Conservation (phyloP, 2,113 vertebrate genomes). For the Corythaeola cristata region DNA sequence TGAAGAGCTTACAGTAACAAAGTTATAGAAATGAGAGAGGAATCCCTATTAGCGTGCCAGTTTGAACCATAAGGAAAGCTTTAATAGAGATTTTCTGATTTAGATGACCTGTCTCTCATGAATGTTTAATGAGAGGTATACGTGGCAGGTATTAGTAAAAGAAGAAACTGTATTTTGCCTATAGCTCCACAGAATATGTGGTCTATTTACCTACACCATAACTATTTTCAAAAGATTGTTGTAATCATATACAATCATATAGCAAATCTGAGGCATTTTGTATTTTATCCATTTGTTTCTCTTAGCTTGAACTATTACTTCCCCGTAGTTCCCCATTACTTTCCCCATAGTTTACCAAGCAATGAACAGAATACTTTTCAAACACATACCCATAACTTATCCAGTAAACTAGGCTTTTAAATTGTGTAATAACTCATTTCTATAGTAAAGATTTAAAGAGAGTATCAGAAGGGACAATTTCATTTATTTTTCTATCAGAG, state of each 20-base stretch:
- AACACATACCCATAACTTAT: background rate
- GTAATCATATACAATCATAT: background rate
- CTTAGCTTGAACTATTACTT: background rate
- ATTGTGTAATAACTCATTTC: constrained; percentile 10
- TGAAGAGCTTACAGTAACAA: background rate
- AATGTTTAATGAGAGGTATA: background rate
- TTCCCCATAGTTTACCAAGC: background rate
- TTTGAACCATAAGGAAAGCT: background rate
- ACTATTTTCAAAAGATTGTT: background rate
- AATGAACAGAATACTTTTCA: background rate
- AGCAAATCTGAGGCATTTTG: background rate
- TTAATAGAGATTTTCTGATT: background rate
- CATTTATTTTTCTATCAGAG: constrained; percentile 14
- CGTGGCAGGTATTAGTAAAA: background rate
- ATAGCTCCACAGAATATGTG: background rate
- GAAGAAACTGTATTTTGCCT: background rate
- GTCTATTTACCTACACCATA: background rate
- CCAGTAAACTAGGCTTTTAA: background rate
- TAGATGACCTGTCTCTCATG: background rate
- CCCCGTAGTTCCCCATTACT: background rate
- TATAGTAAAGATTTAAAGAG: background rate
- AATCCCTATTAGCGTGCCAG: background rate
- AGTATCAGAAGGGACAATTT: background rate
- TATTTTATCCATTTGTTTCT: background rate
- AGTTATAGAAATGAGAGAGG: background rate